Conservation (phyloP, 2,797 vertebrate species). For the Hafferia zeledoni region DNA sequence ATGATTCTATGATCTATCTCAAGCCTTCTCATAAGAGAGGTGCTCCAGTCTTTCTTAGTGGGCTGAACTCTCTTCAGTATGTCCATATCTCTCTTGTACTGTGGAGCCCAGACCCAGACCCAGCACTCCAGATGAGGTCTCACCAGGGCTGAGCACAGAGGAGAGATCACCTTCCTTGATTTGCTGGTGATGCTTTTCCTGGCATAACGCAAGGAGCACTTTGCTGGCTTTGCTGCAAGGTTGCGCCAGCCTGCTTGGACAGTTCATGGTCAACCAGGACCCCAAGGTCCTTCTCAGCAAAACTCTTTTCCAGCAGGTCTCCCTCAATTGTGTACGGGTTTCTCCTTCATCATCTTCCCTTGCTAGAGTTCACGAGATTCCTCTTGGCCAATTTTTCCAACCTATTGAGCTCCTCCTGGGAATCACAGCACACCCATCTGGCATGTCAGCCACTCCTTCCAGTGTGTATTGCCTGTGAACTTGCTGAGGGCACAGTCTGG, state of each 20-base stretch:
- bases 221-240: background rate
- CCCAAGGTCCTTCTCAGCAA: background rate
- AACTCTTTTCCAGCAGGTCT: background rate
- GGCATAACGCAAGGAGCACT: background rate
- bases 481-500: background rate
- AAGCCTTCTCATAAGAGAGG: background rate
- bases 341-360: background rate
- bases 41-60: background rate
- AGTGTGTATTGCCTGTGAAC: background rate
- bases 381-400: background rate
- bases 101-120: background rate
- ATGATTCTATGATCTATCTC: no score
- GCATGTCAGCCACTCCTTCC: background rate
- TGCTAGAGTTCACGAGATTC: background rate
- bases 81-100: background rate
- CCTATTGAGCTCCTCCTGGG: background rate
- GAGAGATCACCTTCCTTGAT: background rate
- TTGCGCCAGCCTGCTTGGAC: background rate
- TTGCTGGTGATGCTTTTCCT: background rate
- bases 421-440: background rate
- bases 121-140: background rate
- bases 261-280: background rate
- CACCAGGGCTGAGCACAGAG: background rate
- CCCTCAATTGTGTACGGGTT: background rate
- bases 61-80: background rate